Conservation (phyloP, 2,113 vertebrate genomes). For the Lanius ludovicianus region DNA sequence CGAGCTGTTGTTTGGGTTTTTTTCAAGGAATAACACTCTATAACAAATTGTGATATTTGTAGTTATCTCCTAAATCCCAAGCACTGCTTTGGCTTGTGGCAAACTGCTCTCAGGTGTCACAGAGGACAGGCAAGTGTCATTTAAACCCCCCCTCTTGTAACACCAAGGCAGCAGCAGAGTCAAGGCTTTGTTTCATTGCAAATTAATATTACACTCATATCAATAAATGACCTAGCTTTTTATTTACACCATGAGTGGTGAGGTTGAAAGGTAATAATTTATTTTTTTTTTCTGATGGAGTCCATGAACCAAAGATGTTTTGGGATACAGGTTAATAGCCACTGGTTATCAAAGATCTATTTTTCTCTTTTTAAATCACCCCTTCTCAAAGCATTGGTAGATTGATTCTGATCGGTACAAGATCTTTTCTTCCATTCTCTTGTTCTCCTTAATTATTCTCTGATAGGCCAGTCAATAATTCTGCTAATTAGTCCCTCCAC, state of each 20-base stretch:
- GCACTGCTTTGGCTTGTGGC: neutral
- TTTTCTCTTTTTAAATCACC: neutral
- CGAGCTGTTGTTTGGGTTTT: rapidly evolving
- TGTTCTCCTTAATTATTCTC: neutral
- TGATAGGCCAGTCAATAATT: neutral
- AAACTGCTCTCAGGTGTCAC: neutral
- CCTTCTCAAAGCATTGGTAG: neutral
- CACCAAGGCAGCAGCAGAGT: neutral
- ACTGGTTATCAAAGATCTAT: neutral
- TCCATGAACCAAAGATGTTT: neutral
- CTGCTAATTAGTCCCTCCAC: neutral
- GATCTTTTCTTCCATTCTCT: neutral
- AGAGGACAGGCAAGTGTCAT: neutral
- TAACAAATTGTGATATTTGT: neutral
- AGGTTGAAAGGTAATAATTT: neutral
- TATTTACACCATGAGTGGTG: neutral
- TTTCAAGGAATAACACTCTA: neutral
- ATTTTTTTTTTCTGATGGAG: neutral
- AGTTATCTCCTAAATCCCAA: neutral
- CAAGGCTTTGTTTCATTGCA: neutral
- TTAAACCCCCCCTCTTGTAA: neutral
- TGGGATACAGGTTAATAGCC: neutral
- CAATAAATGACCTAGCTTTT: neutral
- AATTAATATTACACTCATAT: neutral
- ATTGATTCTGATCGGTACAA: neutral